Evolutionary conservation across 2,797 vertebrate species (phyloP).

Genomic region (Arctocebus calabarensis): DNA sequence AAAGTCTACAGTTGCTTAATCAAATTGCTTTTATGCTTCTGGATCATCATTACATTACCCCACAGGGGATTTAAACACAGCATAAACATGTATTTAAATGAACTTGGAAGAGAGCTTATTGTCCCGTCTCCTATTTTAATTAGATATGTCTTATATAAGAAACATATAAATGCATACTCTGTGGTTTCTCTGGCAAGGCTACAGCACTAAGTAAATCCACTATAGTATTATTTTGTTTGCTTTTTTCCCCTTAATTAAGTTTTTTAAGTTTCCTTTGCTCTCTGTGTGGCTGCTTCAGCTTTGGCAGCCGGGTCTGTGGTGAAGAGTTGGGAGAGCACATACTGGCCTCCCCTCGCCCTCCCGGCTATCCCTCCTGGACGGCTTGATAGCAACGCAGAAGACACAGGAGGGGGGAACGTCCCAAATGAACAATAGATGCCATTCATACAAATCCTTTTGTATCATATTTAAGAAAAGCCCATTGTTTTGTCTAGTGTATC

Average conservation of each 20-base stretch:
- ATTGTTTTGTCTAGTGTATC: neutral
- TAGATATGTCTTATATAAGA: conserved; percentile 87
- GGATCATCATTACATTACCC: conserved; percentile 80
- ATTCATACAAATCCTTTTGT: neutral
- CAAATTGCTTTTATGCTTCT: conserved; percentile 78
- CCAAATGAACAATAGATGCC: neutral
- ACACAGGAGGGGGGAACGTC: neutral
- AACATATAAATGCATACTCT: conserved; percentile 86
- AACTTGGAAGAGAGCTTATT: conserved; percentile 86
- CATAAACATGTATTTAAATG: conserved; percentile 85
- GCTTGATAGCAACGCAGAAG: conserved; percentile 52
- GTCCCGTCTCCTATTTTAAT: conserved; percentile 87
- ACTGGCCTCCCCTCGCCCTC: neutral
- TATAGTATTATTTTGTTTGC: conserved; percentile 89
- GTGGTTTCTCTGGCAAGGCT: conserved; percentile 87
- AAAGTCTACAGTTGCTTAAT: conserved; percentile 57
- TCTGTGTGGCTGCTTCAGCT: conserved; percentile 89
- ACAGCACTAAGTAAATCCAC: conserved; percentile 86
- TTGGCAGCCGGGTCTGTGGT: conserved; percentile 84
- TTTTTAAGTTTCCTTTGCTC: conserved; percentile 88
- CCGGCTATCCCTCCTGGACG: neutral
- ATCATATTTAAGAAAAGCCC: conserved; percentile 6
- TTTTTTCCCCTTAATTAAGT: conserved; percentile 88
- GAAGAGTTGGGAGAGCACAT: conserved; percentile 69
- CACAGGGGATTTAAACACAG: conserved; percentile 85